Evolutionary conservation across 2,113 vertebrate species (phyloP), one percentile per base, ranked within the genome.

Genomic region (Thamnophis sirtalis): DNA sequence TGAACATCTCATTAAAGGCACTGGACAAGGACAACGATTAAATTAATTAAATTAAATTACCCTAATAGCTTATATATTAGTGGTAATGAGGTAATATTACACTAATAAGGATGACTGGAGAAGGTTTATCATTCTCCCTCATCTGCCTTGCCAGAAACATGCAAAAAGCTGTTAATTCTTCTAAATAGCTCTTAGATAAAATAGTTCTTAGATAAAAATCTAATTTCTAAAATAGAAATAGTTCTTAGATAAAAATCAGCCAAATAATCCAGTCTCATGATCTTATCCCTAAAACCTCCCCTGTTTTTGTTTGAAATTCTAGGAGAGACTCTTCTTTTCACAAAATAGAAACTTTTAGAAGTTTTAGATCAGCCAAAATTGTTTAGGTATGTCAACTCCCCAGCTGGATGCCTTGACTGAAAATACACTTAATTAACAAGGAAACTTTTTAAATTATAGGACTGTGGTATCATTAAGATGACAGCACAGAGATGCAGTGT

Each of bases 1-100:
- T 91, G 92, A 91, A 96, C 96, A 93, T 96, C 95, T 95, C 92
- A 95, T 92, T 94, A 91, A 92, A 93, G 95, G 91, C 9, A 21
- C 89, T 93, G 92, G 92, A 95, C 95, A 95, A 96, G 38, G 56
- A 87, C 15, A 13, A 24, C 84, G 92, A 96, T 97, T 96, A 96
- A 94, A 89, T 94, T 93, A 92, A 96, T 97, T 96, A 95, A 94
- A 89, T 94, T 93, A 96, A 97, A 96, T 94, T 94, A 94, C 90
- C 90, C 55, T 15, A 92, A 93, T 95, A 95, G 51, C 89, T 95
- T 91, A 87, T 87, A 48, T 94, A 93, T 94, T 94, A 80, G 80
- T 95, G 95, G 92, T 91, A 95, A 92, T 19, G 38, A 92, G 89
- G 92, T 94, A 91, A 95, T 96, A 95, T 95, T 92, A 96, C 92